Evolutionary conservation across 2,888 invertebrate species (phyloP).

Genomic region (Seira musarum): DNA sequence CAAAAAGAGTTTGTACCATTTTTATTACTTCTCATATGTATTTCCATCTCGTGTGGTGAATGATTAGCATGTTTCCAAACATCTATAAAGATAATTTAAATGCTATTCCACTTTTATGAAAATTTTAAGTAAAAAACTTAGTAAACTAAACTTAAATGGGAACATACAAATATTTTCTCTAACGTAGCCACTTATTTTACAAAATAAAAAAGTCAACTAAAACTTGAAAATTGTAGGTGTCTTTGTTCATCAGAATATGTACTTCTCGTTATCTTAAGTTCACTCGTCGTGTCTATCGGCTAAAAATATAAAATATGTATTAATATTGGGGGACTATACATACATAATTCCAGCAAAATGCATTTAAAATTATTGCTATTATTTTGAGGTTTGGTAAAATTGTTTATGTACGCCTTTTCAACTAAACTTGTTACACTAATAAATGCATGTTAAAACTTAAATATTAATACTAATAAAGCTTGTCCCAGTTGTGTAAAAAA

Average conservation of each 20-base stretch:
- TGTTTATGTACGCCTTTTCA: background rate
- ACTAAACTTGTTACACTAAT: background rate
- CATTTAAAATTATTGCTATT: no score
- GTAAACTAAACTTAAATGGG: background rate
- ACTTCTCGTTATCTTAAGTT: constrained; percentile 12
- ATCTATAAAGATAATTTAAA: constrained; percentile 6
- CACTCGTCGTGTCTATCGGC: background rate
- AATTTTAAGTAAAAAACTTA: background rate
- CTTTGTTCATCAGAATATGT: constrained; percentile 1
- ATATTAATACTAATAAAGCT: constrained; percentile 1
- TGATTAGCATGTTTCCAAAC: constrained; percentile 36
- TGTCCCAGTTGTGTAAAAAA: background rate
- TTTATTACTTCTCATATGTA: constrained; percentile 49
- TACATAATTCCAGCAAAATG: no score
- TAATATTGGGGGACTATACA: no score
- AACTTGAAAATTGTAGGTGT: background rate
- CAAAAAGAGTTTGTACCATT: constrained; percentile 55
- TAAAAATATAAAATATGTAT: no score
- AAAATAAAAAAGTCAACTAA: background rate
- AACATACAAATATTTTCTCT: constrained; percentile 4
- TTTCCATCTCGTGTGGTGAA: constrained; percentile 18
- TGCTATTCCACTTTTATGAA: background rate
- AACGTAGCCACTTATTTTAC: background rate
- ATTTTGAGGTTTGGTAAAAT: no score
- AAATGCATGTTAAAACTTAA: background rate